Conservation (phyloP, 2,113 vertebrate genomes). For the Chaetorhynchus papuensis region DNA sequence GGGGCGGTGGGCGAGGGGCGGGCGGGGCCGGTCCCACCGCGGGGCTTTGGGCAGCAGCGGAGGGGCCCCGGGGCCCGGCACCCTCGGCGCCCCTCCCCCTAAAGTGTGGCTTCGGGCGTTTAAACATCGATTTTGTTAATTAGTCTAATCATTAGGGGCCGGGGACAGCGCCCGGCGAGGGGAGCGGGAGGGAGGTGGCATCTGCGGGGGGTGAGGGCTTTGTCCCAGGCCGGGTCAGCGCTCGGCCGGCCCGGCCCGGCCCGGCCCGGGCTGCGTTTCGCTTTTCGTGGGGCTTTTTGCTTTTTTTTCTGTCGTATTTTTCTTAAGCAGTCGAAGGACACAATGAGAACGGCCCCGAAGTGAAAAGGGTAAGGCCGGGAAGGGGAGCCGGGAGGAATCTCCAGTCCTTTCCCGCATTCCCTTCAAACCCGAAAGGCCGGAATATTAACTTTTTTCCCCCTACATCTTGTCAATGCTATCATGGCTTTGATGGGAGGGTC, state of each 20-base stretch:
- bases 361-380: not conserved
- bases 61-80: not conserved
- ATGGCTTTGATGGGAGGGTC: constrained; percentile 82
- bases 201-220: not conserved
- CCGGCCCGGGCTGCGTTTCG: not conserved
- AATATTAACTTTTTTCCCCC: constrained; percentile 76
- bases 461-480: constrained; percentile 82
- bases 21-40: not conserved
- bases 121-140: constrained; percentile 23
- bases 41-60: not conserved
- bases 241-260: not conserved
- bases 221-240: not conserved
- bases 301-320: not conserved
- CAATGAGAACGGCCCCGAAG: not conserved
- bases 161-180: not conserved
- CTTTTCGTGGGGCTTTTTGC: not conserved
- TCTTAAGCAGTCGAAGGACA: not conserved
- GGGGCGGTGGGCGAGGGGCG: not conserved
- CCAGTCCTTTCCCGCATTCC: not conserved
- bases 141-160: not conserved
- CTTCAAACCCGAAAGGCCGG: not conserved
- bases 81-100: too few relatives aligned
- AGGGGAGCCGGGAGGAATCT: constrained; percentile 1
- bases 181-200: not conserved
- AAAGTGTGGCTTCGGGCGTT: not conserved